Conservation (phyloP, 2,888 invertebrate species). For the Drepanosiphum platanoidis region DNA sequence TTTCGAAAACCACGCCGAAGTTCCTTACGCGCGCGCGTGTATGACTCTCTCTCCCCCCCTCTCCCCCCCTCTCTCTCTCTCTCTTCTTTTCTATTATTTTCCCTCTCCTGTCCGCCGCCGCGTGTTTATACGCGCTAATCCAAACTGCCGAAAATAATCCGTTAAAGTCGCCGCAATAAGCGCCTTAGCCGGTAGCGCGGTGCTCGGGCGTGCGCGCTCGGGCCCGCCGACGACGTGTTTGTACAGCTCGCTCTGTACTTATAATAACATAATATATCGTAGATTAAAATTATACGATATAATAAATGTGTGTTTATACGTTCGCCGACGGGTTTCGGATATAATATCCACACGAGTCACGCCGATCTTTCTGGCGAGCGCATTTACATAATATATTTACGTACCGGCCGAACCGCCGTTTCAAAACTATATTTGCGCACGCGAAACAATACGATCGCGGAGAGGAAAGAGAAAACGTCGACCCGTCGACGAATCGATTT, state of each 20-base stretch:
- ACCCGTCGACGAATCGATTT: too few relatives aligned
- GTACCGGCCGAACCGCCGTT: too few relatives aligned
- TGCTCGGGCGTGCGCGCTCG: neutral
- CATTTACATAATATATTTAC: too few relatives aligned
- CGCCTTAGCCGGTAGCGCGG: neutral
- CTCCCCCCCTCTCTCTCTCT: too few relatives aligned
- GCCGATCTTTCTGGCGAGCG: too few relatives aligned
- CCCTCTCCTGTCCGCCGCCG: neutral
- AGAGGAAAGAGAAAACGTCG: too few relatives aligned
- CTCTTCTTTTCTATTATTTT: neutral
- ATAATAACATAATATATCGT: neutral
- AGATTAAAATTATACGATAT: neutral
- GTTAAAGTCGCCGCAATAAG: slow-evolving; percentile 11
- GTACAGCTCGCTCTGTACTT: neutral
- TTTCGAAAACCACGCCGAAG: slow-evolving; percentile 25
- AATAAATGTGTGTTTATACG: neutral
- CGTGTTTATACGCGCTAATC: slow-evolving; percentile 19
- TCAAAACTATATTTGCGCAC: neutral
- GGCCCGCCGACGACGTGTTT: too few relatives aligned
- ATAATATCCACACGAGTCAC: neutral
- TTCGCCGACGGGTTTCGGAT: neutral
- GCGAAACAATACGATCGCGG: too few relatives aligned
- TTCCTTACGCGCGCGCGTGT: slow-evolving; percentile 24
- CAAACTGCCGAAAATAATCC: slow-evolving; percentile 25
- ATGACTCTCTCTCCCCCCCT: neutral